Conservation (phyloP, 2,888 invertebrate genomes). For the Acrobasis consociella region DNA sequence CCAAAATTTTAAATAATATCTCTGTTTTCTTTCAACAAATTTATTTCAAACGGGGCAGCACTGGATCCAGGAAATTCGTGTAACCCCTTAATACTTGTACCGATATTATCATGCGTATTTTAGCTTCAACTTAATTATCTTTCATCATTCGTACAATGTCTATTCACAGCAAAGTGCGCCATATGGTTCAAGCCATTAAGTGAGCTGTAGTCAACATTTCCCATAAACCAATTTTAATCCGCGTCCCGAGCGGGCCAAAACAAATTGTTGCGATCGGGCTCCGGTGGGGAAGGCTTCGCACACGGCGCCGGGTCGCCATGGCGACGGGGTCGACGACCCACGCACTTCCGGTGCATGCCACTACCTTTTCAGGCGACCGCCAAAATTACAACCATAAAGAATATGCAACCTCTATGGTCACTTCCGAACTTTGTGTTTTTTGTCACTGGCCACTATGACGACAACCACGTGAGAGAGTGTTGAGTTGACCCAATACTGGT, state of each 20-base stretch:
- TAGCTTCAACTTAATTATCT: too few relatives aligned
- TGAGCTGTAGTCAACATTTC: background rate
- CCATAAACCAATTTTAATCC: constrained; percentile 22
- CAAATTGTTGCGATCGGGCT: constrained; percentile 52
- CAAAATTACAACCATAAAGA: constrained; percentile 5
- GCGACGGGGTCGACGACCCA: constrained; percentile 72
- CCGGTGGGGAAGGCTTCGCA: constrained; percentile 44
- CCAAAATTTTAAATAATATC: too few relatives aligned
- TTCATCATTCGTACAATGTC: too few relatives aligned
- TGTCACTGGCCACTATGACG: too few relatives aligned
- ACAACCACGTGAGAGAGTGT: too few relatives aligned
- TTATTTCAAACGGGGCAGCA: too few relatives aligned
- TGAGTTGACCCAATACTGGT: too few relatives aligned
- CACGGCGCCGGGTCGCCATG: constrained; percentile 67
- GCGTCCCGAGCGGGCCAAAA: constrained; percentile 34
- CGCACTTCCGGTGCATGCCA: constrained; percentile 46
- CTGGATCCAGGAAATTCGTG: too few relatives aligned
- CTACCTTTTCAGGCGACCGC: constrained; percentile 37
- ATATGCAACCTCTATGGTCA: constrained; percentile 28
- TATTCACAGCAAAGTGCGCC: background rate
- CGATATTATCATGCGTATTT: too few relatives aligned
- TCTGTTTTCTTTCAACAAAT: too few relatives aligned
- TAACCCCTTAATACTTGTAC: too few relatives aligned
- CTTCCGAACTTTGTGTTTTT: too few relatives aligned
- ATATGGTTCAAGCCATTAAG: background rate